phyloP scores from a whole-genome alignment of 2,113 vertebrate genomes.

The Callionymus lyra region DNA sequence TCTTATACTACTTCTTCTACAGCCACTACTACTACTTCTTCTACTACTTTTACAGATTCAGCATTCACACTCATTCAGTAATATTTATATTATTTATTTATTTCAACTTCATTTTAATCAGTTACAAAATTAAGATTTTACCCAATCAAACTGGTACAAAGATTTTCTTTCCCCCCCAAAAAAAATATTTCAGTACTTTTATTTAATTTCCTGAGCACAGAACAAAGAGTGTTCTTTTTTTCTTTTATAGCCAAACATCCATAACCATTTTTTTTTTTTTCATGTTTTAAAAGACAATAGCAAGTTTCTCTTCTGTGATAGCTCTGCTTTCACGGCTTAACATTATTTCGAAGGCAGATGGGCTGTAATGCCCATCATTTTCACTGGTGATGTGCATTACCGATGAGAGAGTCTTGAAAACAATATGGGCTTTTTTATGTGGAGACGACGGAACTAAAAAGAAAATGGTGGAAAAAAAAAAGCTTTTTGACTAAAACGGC shows the following conservation, averaged over 20 bases:
- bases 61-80: too few species aligned
- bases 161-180: too few species aligned
- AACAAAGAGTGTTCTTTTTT: too few species aligned
- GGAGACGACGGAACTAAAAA: conserved; percentile 14
- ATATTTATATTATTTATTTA: too few species aligned
- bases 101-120: too few species aligned
- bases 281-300: conserved; percentile 21
- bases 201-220: too few species aligned
- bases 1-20: too few species aligned
- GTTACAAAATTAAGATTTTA: too few species aligned
- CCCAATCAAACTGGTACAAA: too few species aligned
- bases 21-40: too few species aligned
- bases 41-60: too few species aligned
- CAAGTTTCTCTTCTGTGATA: conserved; percentile 12
- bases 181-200: too few species aligned
- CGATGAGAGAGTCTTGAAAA: conserved; percentile 18
- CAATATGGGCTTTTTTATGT: conserved; percentile 27
- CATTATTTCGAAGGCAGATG: conserved; percentile 26
- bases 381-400: conserved; percentile 21
- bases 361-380: conserved; percentile 23
- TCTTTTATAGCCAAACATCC: background rate
- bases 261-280: conserved; percentile 2
- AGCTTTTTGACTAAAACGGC: conserved; percentile 11
- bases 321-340: conserved; percentile 8
- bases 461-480: background rate